Evolutionary conservation across 1,140 invertebrate genomes (phyloP).

Genomic region (Apis mellifera): DNA sequence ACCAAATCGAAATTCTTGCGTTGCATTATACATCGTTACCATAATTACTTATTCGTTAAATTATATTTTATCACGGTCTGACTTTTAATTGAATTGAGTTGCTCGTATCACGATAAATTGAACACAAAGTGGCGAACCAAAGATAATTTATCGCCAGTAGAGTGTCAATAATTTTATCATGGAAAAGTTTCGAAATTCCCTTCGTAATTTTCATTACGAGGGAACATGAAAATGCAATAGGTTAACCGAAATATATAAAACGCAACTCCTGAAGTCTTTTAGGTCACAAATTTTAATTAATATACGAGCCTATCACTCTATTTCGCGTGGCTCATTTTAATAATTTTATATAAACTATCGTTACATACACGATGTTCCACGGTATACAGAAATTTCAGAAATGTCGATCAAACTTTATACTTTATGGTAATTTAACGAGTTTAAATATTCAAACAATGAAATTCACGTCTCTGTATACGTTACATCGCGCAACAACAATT

Average conservation of each 20-base stretch:
- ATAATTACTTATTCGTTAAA: neutral
- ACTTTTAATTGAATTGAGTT: neutral
- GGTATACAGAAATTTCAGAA: too few species aligned
- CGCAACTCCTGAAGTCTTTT: neutral
- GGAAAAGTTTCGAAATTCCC: neutral
- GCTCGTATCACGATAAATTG: neutral
- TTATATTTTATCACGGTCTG: neutral
- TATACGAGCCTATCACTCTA: neutral
- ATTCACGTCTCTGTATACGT: too few species aligned
- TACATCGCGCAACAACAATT: too few species aligned
- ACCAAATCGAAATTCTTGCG: too few species aligned
- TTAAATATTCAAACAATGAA: too few species aligned
- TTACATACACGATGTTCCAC: neutral
- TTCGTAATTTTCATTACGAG: neutral
- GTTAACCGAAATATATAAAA: neutral
- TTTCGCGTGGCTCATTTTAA: neutral
- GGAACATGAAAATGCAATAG: neutral
- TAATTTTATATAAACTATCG: neutral
- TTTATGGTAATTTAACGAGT: too few species aligned
- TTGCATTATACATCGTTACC: neutral
- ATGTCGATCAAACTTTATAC: too few species aligned
- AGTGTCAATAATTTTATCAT: neutral
- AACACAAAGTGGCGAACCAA: neutral
- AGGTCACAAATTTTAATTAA: neutral
- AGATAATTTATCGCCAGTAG: slow-evolving; percentile 2